Evolutionary conservation across 1,140 invertebrate species (phyloP), one percentile per base, ranked within the genome.

Genomic region (Bombus impatiens): DNA sequence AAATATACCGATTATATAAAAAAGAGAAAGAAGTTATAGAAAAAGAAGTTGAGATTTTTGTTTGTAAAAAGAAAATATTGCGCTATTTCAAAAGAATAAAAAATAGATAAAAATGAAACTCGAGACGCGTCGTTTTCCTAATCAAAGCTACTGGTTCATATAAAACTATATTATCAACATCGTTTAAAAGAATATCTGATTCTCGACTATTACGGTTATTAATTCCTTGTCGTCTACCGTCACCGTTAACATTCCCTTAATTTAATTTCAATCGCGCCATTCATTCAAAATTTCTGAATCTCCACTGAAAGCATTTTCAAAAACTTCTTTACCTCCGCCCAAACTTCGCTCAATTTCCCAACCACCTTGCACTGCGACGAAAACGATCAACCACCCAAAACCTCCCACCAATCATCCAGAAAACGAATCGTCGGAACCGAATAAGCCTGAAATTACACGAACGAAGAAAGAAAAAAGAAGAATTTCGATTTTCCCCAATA

Each of bases 401-500:
- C 25, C 59, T 13, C 59, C 28, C 59, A 3, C 59, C 28, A 5
- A 13, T n/a, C 59, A 62, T 25, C 22, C 22, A 10, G 18, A 37
- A 6, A 35, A 68, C 15, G 65, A 35, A 9, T 32, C 65, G 65
- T 6, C 65, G 13, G 22, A 22, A 68, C 3, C 32, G 32, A 68
- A 18, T 32, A 40, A 71, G 40, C 37, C 40, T 71, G 37, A 28
- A 37, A 71, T 71, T 71, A 28, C 35, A 70, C 3, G 8, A 15
- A 37, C 25, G 28, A 28, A 10, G 53, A 25, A 44, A 13, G 32
- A 32, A 79, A 15, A 35, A 79, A 68, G 44, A 79, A 44, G 47
- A 35, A 82, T 70, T 37, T 40, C 13, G 53, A 78, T 71, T 84
- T 84, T 47, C 28, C 74, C 6, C 25, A 22, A 35, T 25, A 47